Evolutionary conservation across 2,113 vertebrate species (phyloP).

Genomic region (Pedionomus torquatus): DNA sequence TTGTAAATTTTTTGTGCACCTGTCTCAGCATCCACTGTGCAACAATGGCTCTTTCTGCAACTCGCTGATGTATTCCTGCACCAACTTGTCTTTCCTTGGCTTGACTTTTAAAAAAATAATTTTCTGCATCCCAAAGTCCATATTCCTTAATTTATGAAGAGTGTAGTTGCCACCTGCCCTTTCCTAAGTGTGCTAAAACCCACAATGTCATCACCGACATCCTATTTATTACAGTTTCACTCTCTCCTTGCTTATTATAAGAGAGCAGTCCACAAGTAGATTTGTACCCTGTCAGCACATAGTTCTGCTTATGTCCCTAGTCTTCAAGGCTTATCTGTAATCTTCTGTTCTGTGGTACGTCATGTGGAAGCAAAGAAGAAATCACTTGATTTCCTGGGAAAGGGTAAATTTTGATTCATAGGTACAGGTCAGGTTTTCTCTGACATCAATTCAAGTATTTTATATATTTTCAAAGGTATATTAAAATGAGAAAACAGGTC

Average conservation of each 20-base stretch:
- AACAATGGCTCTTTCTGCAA: not conserved
- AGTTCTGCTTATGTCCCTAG: not conserved
- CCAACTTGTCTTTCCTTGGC: not conserved
- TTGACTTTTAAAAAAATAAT: not conserved
- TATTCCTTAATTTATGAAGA: not conserved
- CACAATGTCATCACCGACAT: not conserved
- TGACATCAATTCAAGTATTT: not conserved
- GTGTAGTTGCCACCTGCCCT: not conserved
- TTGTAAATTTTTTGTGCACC: not conserved
- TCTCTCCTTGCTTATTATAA: not conserved
- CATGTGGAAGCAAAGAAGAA: not conserved
- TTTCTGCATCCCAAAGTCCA: not conserved
- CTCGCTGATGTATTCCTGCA: not conserved
- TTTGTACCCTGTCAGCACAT: not conserved
- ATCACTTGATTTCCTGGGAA: not conserved
- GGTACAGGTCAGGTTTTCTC: not conserved
- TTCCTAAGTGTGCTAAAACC: not conserved
- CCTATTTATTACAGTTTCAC: not conserved
- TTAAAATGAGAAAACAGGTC: not conserved
- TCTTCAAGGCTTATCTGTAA: not conserved
- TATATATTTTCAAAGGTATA: not conserved
- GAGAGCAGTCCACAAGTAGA: not conserved
- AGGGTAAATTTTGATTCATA: not conserved
- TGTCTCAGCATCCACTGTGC: not conserved
- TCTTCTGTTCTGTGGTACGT: not conserved